These are phyloP conservation scores for Cavia aperea DNA, from an alignment of 2,113 vertebrate species.

Conservation along the genomic window DNA sequence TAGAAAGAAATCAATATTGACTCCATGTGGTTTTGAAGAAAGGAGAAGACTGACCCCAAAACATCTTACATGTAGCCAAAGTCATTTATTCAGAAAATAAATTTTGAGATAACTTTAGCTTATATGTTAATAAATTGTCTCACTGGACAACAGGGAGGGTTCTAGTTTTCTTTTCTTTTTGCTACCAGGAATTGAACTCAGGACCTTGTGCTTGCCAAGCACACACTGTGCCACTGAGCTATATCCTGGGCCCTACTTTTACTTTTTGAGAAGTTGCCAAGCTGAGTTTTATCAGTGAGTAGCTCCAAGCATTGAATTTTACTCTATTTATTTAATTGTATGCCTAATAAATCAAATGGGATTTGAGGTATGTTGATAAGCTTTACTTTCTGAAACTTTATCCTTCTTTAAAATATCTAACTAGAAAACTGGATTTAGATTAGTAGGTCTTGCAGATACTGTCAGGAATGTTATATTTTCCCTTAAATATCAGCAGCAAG, in stretches of 20 bases:
- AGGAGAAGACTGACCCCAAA: background rate
- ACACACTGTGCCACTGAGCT: too few relatives aligned
- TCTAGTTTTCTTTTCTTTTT: background rate
- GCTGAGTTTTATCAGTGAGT: background rate
- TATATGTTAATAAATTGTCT: background rate
- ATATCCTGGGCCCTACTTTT: background rate
- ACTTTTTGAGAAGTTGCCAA: background rate
- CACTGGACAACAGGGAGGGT: background rate
- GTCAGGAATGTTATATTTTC: background rate
- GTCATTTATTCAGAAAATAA: background rate
- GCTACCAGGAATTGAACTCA: too few relatives aligned
- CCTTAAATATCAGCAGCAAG: background rate
- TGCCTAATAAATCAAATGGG: background rate
- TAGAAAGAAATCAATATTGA: conserved; percentile 9
- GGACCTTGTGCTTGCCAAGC: too few relatives aligned
- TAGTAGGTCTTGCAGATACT: background rate
- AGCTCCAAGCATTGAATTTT: background rate
- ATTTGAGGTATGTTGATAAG: background rate
- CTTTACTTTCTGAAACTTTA: background rate
- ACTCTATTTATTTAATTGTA: background rate
- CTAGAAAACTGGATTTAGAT: background rate
- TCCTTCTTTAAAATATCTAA: background rate
- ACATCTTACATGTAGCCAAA: background rate
- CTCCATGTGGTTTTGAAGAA: background rate
- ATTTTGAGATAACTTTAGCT: background rate